Conservation (phyloP, 2,113 vertebrate genomes). For the Turnix velox region DNA sequence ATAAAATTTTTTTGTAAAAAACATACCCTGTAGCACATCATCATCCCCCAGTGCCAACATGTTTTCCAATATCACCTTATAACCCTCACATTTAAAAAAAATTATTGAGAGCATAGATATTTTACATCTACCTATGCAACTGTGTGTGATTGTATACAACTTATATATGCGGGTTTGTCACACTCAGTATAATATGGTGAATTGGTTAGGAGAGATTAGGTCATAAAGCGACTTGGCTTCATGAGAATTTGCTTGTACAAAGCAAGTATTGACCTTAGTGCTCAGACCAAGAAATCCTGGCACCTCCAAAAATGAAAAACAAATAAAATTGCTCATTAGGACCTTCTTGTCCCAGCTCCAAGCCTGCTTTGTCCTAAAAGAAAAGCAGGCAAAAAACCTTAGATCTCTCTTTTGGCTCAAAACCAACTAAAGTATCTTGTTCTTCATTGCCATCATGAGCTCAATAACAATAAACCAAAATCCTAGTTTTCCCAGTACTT, state of each 20-base stretch:
- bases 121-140: not conserved
- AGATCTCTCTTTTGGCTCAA: not conserved
- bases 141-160: not conserved
- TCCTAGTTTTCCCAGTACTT: not conserved
- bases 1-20: not conserved
- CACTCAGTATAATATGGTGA: not conserved
- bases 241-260: not conserved
- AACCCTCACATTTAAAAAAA: not conserved
- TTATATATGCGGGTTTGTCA: not conserved
- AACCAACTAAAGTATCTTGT: not conserved
- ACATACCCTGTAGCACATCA: not conserved
- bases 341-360: not conserved
- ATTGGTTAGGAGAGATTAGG: not conserved
- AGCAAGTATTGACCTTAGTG: not conserved
- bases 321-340: not conserved
- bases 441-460: not conserved
- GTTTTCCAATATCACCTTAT: not conserved
- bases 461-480: not conserved
- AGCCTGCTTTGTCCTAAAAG: not conserved
- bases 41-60: not conserved
- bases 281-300: not conserved
- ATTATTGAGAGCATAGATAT: not conserved
- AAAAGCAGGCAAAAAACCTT: not conserved
- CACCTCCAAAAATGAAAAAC: not conserved
- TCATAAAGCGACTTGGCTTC: not conserved